phyloP scores from a whole-genome alignment of 2,888 invertebrate genomes.

The Aporophyla nigra region DNA sequence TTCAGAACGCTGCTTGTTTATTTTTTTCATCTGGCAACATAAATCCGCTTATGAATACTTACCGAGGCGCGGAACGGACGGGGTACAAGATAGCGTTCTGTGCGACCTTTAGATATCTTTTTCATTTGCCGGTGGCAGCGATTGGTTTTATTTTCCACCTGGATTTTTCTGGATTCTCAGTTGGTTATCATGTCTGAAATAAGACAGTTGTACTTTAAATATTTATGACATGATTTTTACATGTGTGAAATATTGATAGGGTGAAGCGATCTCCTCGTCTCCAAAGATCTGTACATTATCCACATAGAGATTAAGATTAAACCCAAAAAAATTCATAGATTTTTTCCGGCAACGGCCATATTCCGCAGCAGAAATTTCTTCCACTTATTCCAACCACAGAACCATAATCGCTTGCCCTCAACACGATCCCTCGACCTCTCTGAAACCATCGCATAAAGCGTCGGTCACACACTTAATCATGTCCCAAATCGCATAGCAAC shows the following conservation, averaged over 20 bases:
- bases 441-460: constrained; percentile 30
- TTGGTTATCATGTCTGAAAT: background rate
- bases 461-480: constrained; percentile 52
- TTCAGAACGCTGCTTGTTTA: constrained; percentile 42
- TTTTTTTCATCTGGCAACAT: constrained; percentile 53
- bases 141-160: constrained; percentile 22
- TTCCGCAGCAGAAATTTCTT: background rate
- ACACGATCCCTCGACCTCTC: constrained; percentile 2
- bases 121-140: constrained; percentile 10
- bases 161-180: background rate
- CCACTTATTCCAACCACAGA: background rate
- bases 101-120: constrained; percentile 25
- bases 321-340: background rate
- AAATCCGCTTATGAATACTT: constrained; percentile 64
- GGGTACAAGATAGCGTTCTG: background rate
- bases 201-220: background rate
- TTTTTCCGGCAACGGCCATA: background rate
- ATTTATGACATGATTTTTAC: background rate
- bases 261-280: too few species aligned
- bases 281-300: too few species aligned
- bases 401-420: background rate
- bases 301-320: background rate
- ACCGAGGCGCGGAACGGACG: constrained; percentile 34
- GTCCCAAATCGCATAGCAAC: constrained; percentile 44
- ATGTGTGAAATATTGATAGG: background rate